Base-by-base conservation (phyloP, 2,888 invertebrate species). In the Eristalinus aeneus region DNA sequence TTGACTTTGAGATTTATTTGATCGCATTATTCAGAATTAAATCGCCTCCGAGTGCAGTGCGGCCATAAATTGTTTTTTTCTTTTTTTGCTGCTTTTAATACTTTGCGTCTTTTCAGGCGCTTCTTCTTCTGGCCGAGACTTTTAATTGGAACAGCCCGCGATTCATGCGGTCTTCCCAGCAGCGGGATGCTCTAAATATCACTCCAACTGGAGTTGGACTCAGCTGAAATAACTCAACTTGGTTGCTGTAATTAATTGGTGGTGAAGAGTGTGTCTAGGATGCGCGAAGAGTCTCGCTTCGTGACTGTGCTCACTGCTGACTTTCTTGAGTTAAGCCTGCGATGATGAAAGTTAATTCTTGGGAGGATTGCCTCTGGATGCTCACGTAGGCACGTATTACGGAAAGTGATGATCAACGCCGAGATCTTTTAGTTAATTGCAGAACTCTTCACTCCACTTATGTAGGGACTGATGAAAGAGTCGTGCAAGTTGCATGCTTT, bases 1-100 rank as follows among this genome's bases (percentile, higher is more conserved):
- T 86, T 82, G 86, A 75, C 82, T 86, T 82, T 82, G 69, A 86
- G 82, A 86, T 86, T 86, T 86, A 86, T 86, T 86, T 78, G 82
- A 86, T 86, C 82, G 82, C 65, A 82, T 86, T 85, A 81, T 85
- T 85, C 73, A 80, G 85, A 85, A 80, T 76, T 86, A 73, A 78
- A 86, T 82, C 75, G 46, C 77, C 60, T 72, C 31, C 71, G 80
- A 81, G 77, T 77, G 85, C 82, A 82, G 16, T 46, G 65, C 77
- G 34, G 86, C 86, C 77, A 76, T 86, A 82, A 86, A 86, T 82
- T 65, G 63, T 85, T 46, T 46, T 46, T 46, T 39, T 12, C n/a
- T 39, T 12, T n/a, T 39, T n/a, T 65, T n/a, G n/a, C n/a, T n/a
- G n/a, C n/a, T n/a, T n/a, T n/a, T n/a, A n/a, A n/a, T n/a, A n/a